These are phyloP conservation scores for Cryptocephalus primarius DNA, from an alignment of 2,888 invertebrate genomes.

Conservation along the genomic window DNA sequence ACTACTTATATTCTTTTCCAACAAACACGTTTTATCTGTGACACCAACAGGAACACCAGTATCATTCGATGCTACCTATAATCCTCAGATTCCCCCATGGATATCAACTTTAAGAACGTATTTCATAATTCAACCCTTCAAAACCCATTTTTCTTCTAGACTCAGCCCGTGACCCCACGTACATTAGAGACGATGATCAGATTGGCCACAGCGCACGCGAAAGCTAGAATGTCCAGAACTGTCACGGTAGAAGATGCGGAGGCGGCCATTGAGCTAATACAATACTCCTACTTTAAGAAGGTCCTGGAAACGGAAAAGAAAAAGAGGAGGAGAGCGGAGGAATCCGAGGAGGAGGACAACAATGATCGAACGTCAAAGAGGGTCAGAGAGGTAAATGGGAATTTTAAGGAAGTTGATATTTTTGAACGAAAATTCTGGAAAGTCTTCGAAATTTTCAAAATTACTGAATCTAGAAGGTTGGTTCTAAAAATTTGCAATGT, in stretches of 20 bases:
- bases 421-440: too few relatives aligned
- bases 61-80: too few relatives aligned
- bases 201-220: conserved; percentile 93
- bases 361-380: conserved; percentile 34
- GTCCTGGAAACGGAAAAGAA: conserved; percentile 73
- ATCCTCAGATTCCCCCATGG: too few relatives aligned
- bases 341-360: conserved; percentile 35
- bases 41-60: too few relatives aligned
- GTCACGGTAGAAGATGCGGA: conserved; percentile 78
- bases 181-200: conserved; percentile 96
- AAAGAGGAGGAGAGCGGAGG: conserved; percentile 44
- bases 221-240: conserved; percentile 80
- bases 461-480: too few relatives aligned
- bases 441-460: too few relatives aligned
- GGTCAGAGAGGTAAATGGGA: conserved; percentile 29
- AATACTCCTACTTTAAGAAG: conserved; percentile 93
- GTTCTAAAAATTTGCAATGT: too few relatives aligned
- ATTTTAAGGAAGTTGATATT: background rate
- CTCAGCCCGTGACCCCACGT: conserved; percentile 95
- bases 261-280: conserved; percentile 85
- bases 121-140: too few relatives aligned
- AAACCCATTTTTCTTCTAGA: conserved; percentile 42
- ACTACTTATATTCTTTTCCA: too few relatives aligned
- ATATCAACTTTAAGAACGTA: too few relatives aligned
- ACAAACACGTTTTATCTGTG: too few relatives aligned